phyloP scores from a whole-genome alignment of 2,888 invertebrate genomes.

The Eumacrocentrus americanus region DNA sequence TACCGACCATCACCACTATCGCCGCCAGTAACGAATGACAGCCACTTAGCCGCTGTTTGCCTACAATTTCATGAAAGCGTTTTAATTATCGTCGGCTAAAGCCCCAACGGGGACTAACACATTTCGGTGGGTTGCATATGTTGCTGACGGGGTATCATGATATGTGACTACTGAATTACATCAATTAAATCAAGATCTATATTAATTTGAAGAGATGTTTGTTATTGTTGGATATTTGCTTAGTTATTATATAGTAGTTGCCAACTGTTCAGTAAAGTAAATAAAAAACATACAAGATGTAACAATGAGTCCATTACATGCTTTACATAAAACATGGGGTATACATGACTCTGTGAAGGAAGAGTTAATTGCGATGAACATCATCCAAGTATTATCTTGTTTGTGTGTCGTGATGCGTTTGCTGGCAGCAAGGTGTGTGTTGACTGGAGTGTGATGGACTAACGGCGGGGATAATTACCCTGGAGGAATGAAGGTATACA shows the following conservation, averaged over 20 bases:
- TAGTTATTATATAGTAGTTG: too few species aligned
- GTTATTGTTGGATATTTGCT: too few species aligned
- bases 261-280: slow-evolving; percentile 2
- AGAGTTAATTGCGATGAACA: neutral
- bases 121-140: too few species aligned
- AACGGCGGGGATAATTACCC: slow-evolving; percentile 15
- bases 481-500: slow-evolving; percentile 9
- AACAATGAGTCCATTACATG: neutral
- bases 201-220: too few species aligned
- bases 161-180: too few species aligned
- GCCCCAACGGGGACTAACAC: too few species aligned
- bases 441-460: neutral
- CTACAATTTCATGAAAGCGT: slow-evolving; percentile 60
- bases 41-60: slow-evolving; percentile 62
- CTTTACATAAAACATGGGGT: neutral
- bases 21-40: slow-evolving; percentile 58
- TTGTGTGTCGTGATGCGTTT: neutral
- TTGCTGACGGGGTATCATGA: too few species aligned
- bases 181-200: too few species aligned
- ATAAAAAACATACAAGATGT: neutral
- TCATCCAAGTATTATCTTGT: neutral
- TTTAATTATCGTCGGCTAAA: slow-evolving; percentile 55
- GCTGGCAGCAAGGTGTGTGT: neutral
- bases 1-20: slow-evolving; percentile 55
- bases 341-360: neutral